A percentile compares a stretch with the other conserved stretches of the same genome.
These are phyloP conservation scores for Nycticryphes semicollaris DNA, from an alignment of 2,113 vertebrate genomes.

Conservation along the genomic window DNA sequence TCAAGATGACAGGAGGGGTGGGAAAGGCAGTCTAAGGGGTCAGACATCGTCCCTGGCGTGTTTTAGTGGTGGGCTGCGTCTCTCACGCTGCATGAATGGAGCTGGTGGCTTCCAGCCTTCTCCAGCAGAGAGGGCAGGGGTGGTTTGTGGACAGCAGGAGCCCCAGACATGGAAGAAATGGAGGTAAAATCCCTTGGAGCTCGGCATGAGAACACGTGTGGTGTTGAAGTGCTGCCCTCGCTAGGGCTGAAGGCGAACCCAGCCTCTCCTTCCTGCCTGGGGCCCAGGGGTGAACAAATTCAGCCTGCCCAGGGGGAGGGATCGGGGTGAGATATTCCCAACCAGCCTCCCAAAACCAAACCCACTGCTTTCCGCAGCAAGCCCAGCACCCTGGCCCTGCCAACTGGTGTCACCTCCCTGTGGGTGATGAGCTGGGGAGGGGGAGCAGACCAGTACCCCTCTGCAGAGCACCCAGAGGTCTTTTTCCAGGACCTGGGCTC, in stretches of 20 bases:
- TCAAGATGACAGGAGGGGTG: neutral
- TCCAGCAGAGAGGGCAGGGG: neutral
- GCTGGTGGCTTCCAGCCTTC: neutral
- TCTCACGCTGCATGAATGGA: rapidly evolving
- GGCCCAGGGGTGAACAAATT: neutral
- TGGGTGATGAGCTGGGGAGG: neutral
- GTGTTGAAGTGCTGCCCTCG: constrained; percentile 20
- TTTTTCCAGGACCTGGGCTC: neutral
- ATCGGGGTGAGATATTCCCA: rapidly evolving
- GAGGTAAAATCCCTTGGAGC: rapidly evolving
- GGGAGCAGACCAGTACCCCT: neutral
- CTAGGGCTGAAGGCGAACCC: neutral
- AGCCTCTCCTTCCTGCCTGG: neutral
- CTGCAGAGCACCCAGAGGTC: neutral
- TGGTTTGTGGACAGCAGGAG: neutral
- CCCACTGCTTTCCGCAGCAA: rapidly evolving
- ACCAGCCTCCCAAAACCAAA: neutral
- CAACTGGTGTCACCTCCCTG: neutral
- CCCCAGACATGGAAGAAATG: neutral
- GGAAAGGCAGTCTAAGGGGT: neutral
- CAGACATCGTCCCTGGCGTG: neutral
- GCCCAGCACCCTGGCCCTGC: rapidly evolving
- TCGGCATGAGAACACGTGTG: rapidly evolving
- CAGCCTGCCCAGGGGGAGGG: neutral
- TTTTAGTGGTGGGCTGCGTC: neutral